Percentiles rank a stretch among this genome's conserved stretches.
Evolutionary conservation across 2,888 invertebrate genomes (phyloP).

Genomic region (Drosophila incognita): DNA sequence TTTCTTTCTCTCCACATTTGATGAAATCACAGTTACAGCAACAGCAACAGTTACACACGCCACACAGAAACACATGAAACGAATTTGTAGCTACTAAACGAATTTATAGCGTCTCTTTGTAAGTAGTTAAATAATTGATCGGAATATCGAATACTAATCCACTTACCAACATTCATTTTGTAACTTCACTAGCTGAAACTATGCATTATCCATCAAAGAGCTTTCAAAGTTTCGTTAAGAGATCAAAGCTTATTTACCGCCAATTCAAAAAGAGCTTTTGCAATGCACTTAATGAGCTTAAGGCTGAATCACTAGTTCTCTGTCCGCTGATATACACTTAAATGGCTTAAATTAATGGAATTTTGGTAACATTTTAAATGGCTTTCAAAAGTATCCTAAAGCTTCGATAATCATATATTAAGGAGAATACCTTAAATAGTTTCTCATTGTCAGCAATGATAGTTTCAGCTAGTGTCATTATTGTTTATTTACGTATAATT

Average conservation of each 20-base stretch:
- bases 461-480: slow-evolving; percentile 3
- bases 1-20: background rate
- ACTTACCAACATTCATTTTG: background rate
- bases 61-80: slow-evolving; percentile 7
- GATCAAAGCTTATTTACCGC: background rate
- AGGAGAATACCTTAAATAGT: background rate
- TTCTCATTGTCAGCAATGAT: background rate
- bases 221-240: background rate
- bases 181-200: slow-evolving; percentile 2
- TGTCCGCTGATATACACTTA: no score
- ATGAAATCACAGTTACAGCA: slow-evolving; percentile 15
- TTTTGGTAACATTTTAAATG: background rate
- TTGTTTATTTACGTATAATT: slow-evolving; percentile 5
- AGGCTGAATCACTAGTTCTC: background rate
- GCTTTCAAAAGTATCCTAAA: background rate
- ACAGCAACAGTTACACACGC: slow-evolving; percentile 27
- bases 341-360: background rate
- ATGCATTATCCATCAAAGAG: background rate
- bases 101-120: slow-evolving; percentile 7
- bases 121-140: slow-evolving; percentile 2
- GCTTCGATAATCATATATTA: background rate
- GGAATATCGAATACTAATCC: slow-evolving; percentile 1
- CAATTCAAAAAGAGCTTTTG: background rate
- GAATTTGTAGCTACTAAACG: slow-evolving; percentile 14
- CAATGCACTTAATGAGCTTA: background rate